Conservation (phyloP, 2,888 invertebrate genomes). For the Chrysolina oricalcia region DNA sequence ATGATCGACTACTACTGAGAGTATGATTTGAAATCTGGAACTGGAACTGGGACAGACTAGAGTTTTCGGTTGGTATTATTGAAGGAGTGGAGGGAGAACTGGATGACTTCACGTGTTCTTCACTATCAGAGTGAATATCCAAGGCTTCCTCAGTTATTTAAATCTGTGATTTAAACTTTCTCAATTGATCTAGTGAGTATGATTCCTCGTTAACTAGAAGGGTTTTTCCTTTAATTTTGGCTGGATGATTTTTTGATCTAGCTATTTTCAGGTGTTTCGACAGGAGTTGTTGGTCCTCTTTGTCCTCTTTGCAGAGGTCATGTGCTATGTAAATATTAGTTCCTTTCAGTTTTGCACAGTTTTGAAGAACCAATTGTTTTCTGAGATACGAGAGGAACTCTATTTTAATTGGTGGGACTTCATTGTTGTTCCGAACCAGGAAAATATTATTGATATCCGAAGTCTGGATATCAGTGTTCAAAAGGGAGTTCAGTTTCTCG, state of each 20-base stretch:
- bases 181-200: slow-evolving; percentile 12
- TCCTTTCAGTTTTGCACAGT: slow-evolving; percentile 19
- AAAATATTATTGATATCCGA: slow-evolving; percentile 19
- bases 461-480: neutral
- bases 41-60: neutral
- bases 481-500: no score
- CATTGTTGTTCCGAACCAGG: slow-evolving; percentile 5
- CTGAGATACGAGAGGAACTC: no score
- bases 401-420: slow-evolving; percentile 13
- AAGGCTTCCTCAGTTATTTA: no score
- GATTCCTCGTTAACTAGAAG: slow-evolving; percentile 11
- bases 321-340: slow-evolving; percentile 17
- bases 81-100: slow-evolving; percentile 12
- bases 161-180: neutral
- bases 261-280: slow-evolving; percentile 13
- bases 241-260: slow-evolving; percentile 3
- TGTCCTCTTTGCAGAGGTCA: slow-evolving; percentile 21
- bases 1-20: neutral
- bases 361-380: slow-evolving; percentile 11
- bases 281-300: slow-evolving; percentile 7
- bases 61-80: neutral
- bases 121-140: no score
- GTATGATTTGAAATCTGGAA: neutral
- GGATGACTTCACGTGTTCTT: no score
- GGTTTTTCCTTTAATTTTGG: slow-evolving; percentile 25